These are phyloP conservation scores for Microcebus ravelobensis DNA, from an alignment of 2,113 vertebrate species.

Conservation along the genomic window DNA sequence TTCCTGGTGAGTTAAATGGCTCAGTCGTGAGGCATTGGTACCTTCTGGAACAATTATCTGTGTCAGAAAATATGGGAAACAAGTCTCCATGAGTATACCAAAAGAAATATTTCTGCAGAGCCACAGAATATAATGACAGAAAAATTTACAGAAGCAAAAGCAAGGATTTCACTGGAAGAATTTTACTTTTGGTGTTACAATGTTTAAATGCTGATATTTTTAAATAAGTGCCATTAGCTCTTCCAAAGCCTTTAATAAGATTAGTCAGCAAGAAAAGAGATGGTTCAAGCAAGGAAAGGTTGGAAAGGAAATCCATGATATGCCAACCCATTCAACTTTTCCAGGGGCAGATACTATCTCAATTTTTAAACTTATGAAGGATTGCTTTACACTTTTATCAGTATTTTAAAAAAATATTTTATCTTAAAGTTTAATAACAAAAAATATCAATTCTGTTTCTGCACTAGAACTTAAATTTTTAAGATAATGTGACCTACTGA, in stretches of 20 bases:
- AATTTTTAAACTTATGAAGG: slow-evolving; percentile 41
- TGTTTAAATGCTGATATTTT: background rate
- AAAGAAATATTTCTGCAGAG: slow-evolving; percentile 53
- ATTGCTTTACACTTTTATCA: background rate
- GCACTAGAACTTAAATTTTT: slow-evolving; percentile 45
- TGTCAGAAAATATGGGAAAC: slow-evolving; percentile 33
- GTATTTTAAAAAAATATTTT: background rate
- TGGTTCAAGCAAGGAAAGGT: background rate
- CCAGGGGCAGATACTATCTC: background rate
- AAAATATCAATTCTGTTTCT: slow-evolving; percentile 64
- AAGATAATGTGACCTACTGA: slow-evolving; percentile 46
- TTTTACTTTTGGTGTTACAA: slow-evolving; percentile 18
- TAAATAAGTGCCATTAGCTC: background rate
- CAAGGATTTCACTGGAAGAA: slow-evolving; percentile 6
- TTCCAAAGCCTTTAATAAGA: slow-evolving; percentile 46
- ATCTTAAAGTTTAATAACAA: slow-evolving; percentile 64
- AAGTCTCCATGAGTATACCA: background rate
- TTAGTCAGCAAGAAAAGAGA: slow-evolving; percentile 52
- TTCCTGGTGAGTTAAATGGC: background rate
- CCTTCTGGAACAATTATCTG: slow-evolving; percentile 11
- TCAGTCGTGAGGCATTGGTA: background rate
- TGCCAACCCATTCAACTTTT: background rate
- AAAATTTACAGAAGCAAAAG: slow-evolving; percentile 45
- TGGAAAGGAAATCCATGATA: background rate
- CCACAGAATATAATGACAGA: slow-evolving; percentile 37